Evolutionary conservation across 2,797 vertebrate genomes (phyloP), one percentile per base, ranked within the genome.

Genomic region (Betta splendens): DNA sequence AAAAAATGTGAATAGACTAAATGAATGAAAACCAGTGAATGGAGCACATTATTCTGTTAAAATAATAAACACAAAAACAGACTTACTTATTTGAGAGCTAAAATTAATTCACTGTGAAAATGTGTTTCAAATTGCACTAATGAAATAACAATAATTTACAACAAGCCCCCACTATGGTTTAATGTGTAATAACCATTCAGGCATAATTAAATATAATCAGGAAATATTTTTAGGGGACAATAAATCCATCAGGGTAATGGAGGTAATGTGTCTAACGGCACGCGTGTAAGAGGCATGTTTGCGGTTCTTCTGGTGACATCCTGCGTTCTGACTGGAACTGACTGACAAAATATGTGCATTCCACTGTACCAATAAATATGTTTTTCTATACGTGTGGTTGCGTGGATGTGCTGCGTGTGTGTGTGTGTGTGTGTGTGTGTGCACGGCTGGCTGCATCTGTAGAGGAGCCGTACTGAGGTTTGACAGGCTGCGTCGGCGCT

Each of bases 201-300:
- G 47, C 62, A 74, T 80, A 80, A 87, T 86, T 83, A 75, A 83
- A 83, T 80, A 57, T 77, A 86, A 87, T 85, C 72, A 71, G 73
- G 48, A 67, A 79, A 73, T 76, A 71, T 80, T 72, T 80, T 77
- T 58, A 43, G 45, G 53, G 64, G 20, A 83, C 74, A 76, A 83
- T 84, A 82, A 81, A 81, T 83, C 54, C 77, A 83, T 71, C 56
- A 63, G 46, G 43, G 56, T 85, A 82, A 89, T 86, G 68, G 76
- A 66, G 26, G 42, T 67, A 69, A 71, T 75, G 71, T 56, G 55
- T 39, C 22, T 59, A 52, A 78, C 62, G 70, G 79, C 66, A 59
- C 60, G 38, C 61, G 61, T 64, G 38, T 64, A 47, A 60, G 63
- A 56, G 47, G 31, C 23, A 50, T 40, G 13, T 53, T 69, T 79